Evolutionary conservation across 2,888 invertebrate genomes (phyloP).

Genomic region (Drosophila anceps): DNA sequence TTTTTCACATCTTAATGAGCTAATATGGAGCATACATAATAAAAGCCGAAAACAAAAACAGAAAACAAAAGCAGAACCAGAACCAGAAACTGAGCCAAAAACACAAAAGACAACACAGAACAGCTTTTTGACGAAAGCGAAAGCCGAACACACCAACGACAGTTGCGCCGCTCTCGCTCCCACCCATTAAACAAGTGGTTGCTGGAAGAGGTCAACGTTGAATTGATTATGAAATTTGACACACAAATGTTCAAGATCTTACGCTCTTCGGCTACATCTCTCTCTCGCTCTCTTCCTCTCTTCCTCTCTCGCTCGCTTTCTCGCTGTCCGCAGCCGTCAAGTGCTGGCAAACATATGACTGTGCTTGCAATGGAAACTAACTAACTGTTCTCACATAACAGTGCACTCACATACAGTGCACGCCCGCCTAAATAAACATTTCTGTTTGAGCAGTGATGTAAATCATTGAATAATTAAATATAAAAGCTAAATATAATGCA

Average conservation of each 20-base stretch:
- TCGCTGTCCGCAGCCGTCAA: neutral
- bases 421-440: neutral
- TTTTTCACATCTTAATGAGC: slow-evolving; percentile 31
- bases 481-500: neutral
- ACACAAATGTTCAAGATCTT: slow-evolving; percentile 44
- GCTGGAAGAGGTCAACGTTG: slow-evolving; percentile 48
- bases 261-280: neutral
- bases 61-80: slow-evolving; percentile 20
- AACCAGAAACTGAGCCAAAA: slow-evolving; percentile 16
- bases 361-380: slow-evolving; percentile 6
- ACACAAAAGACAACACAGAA: slow-evolving; percentile 32
- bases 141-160: slow-evolving; percentile 43
- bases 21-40: slow-evolving; percentile 25
- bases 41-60: slow-evolving; percentile 15
- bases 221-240: slow-evolving; percentile 62
- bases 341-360: slow-evolving; percentile 7
- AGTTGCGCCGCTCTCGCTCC: slow-evolving; percentile 6
- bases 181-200: slow-evolving; percentile 47
- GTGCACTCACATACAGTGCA: slow-evolving; percentile 2
- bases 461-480: neutral
- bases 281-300: neutral
- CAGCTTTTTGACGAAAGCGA: slow-evolving; percentile 70
- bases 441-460: neutral
- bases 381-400: slow-evolving; percentile 15
- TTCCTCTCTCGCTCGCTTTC: neutral